phyloP scores from a whole-genome alignment of 2,113 vertebrate species.

The Melanerpes formicivorus region DNA sequence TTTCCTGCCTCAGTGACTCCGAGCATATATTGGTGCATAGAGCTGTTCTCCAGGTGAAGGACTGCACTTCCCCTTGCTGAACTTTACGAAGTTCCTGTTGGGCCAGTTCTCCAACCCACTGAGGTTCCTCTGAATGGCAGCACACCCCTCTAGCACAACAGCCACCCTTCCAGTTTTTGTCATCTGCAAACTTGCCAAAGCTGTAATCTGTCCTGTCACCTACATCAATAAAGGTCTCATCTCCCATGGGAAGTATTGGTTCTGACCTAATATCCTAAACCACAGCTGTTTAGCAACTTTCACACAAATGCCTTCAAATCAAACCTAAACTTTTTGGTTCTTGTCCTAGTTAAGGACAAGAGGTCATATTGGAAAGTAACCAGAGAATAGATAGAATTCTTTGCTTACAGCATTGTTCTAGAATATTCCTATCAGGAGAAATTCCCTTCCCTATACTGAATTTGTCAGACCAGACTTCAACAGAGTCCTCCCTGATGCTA shows the following conservation, averaged over 20 bases:
- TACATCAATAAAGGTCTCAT: background rate
- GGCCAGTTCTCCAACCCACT: background rate
- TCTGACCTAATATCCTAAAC: background rate
- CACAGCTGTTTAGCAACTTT: background rate
- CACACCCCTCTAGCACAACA: background rate
- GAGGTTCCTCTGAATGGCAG: background rate
- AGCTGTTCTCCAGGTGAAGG: background rate
- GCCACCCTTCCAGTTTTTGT: background rate
- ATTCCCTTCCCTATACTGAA: background rate
- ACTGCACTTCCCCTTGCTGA: background rate
- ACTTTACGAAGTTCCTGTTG: background rate
- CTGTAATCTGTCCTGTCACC: background rate
- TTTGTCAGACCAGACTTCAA: background rate
- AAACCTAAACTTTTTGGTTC: background rate
- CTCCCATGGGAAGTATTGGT: background rate
- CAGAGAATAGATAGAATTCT: background rate
- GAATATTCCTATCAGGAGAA: background rate
- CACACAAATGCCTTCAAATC: background rate
- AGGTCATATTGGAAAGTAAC: background rate
- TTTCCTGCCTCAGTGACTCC: background rate
- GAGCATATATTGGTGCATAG: too few relatives aligned
- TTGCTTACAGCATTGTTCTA: background rate
- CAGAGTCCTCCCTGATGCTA: accelerated
- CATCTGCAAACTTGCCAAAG: background rate
- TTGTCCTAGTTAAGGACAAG: background rate